A percentile compares a stretch with the other conserved stretches of the same genome.
Conservation (phyloP, 92 coral and sea anemone species). For the Pocillopora meandrina region DNA sequence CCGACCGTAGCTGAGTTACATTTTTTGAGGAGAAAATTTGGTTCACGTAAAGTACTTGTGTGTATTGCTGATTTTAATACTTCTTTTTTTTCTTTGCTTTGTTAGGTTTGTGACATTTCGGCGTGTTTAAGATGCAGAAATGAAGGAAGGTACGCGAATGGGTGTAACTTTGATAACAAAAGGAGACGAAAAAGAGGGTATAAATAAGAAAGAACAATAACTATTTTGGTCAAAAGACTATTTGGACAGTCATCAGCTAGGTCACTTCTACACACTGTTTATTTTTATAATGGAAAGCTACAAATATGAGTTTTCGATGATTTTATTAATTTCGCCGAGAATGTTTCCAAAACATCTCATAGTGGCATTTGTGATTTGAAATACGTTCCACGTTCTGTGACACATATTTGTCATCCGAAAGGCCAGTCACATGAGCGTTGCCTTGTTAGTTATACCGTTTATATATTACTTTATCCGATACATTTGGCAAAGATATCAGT, state of each 20-base stretch:
- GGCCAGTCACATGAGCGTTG: too few relatives aligned
- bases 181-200: background rate
- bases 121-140: background rate
- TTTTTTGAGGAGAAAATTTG: background rate
- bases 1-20: background rate
- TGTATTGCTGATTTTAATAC: background rate
- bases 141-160: background rate
- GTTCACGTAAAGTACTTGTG: background rate
- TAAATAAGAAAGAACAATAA: background rate
- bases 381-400: too few relatives aligned
- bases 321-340: too few relatives aligned
- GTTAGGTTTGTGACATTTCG: background rate
- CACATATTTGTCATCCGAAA: too few relatives aligned
- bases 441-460: background rate
- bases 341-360: too few relatives aligned
- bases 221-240: constrained; percentile 3
- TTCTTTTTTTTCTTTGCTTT: background rate
- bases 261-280: too few relatives aligned
- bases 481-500: background rate
- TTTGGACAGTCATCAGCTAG: background rate
- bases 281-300: too few relatives aligned
- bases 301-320: too few relatives aligned
- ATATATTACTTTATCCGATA: background rate
- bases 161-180: background rate
- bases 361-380: too few relatives aligned